Evolutionary conservation across 2,888 invertebrate species (phyloP), one percentile per base, ranked within the genome.

Genomic region (Nemapogon koenigi): DNA sequence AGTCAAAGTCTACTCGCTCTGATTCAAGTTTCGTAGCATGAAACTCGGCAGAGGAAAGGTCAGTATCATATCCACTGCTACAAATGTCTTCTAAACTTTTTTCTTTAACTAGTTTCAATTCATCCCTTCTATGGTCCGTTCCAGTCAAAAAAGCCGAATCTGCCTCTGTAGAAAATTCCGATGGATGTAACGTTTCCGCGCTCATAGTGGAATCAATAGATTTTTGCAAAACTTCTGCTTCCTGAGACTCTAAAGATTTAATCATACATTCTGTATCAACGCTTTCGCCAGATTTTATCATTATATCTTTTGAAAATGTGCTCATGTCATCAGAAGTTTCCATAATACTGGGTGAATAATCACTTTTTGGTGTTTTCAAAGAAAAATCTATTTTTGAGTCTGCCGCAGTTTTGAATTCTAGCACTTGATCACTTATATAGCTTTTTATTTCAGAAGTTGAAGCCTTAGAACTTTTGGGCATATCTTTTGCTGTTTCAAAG

Each of bases 1-100:
- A 71, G 66, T 78, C 75, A 46, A 65, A 65, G 51, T 80, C 73
- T 46, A 75, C 68, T 53, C 70, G 67, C 61, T 79, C 75, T 57
- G 70, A 63, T 52, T 80, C 76, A 58, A 72, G 67, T 76, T 80
- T 81, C 62, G 68, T 65, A 26, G 63, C 73, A 47, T 81, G 81
- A 69, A 81, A 81, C 73, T 83, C 84, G 55, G 83, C 79, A 59
- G 84, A 84, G 43, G 85, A 84, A 48, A 83, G 80, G 61, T 86
- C 87, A 43, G 83, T 82, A 53, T 86, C 87, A 43, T 82, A 81
- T 38, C 87, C 87, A 55, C 87, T 88, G 55, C 86, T 87, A 50
- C 83, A 81, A 47, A 88, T 81, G 55, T 88, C 88, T 75, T 88
- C 88, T 36, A 73, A 54, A 47, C 76, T 80, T 58, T 78, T 80